Evolutionary conservation across 1,140 invertebrate genomes (phyloP), one percentile per base, ranked within the genome.

Genomic region (Pseudomyrmex pallidus): DNA sequence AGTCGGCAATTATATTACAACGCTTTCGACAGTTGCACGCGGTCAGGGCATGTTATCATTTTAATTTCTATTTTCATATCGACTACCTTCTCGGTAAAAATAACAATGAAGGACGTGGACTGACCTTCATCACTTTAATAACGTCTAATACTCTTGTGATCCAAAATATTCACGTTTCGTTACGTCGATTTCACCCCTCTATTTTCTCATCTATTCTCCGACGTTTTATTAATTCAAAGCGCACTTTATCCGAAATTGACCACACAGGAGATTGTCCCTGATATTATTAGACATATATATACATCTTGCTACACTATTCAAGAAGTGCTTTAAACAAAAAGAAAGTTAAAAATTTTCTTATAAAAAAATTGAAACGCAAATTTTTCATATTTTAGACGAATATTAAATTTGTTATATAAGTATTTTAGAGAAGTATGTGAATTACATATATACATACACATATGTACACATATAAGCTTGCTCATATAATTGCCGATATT

Each of bases 31-130:
- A 48, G 50, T 52, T 22, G 15, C 13, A 12, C 12, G 10, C 2
- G 17, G n/a, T 44, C 1, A 17, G 9, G 5, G 25, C 4, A 48
- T 52, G 13, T 74, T 82, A 82, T 82, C 68, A 66, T 56, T 61
- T 74, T 46, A 66, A 61, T 82, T 52, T 72, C 66, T 83, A 87
- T 83, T 87, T 87, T 83, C 17, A 86, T 74, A 72, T 59, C 68
- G 57, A 12, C 56, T 67, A 76, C 85, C 82, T 35, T 5, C 59
- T 46, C 66, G 66, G 70, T 64, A 73, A 83, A 66, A 87, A 87
- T 86, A 83, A 59, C 64, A 50, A 56, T 46, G 85, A 70, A 86
- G 85, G 85, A 86, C 85, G 59, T 59, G 67, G n/a, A 66, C 48
- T 62, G 70, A 63, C 70, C 85, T 86, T 87, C 61, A 52, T 17